Evolutionary conservation across 2,113 vertebrate genomes (phyloP).

Genomic region (Lontra canadensis): DNA sequence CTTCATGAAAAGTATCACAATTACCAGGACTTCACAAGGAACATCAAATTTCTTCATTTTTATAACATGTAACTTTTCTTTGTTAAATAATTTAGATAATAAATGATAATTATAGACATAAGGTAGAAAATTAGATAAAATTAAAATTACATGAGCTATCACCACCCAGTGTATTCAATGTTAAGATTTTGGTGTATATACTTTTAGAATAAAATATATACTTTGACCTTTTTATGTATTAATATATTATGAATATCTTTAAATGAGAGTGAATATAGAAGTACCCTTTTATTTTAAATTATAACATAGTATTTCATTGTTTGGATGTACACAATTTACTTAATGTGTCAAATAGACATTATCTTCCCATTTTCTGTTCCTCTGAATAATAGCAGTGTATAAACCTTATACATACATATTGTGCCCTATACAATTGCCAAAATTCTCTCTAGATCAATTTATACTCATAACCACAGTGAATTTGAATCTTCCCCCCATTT

Average conservation of each 20-base stretch:
- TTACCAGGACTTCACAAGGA: background rate
- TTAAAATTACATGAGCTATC: background rate
- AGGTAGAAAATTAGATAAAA: background rate
- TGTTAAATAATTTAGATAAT: constrained; percentile 3
- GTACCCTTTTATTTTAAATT: constrained; percentile 18
- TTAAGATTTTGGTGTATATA: background rate
- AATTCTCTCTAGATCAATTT: background rate
- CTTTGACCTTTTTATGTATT: background rate
- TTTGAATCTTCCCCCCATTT: background rate
- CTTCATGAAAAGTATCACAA: background rate
- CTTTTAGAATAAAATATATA: background rate
- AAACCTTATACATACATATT: background rate
- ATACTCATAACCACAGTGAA: background rate
- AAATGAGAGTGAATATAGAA: background rate
- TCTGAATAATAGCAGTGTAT: background rate
- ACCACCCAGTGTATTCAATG: background rate
- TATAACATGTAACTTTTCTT: background rate
- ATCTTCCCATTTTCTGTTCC: constrained; percentile 1
- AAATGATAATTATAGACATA: background rate
- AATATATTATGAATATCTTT: background rate
- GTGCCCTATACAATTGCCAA: background rate
- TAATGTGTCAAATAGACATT: background rate
- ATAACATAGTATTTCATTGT: background rate
- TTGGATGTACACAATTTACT: background rate
- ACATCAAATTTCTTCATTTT: background rate